Evolutionary conservation across 1,140 invertebrate genomes (phyloP).

Genomic region (Orussus abietinus): DNA sequence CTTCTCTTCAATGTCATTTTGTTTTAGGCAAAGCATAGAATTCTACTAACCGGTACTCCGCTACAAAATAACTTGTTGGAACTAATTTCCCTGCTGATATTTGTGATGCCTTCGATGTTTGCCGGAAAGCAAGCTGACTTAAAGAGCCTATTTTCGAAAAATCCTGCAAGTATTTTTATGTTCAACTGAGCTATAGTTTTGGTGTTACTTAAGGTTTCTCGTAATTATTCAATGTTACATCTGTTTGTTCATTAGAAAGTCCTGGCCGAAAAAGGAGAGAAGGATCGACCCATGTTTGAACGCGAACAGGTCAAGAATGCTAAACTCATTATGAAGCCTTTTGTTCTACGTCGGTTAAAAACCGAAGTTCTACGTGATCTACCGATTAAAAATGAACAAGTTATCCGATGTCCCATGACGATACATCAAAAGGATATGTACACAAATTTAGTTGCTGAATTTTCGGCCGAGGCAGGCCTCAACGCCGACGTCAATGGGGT

Average conservation of each 20-base stretch:
- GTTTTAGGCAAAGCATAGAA: constrained; percentile 71
- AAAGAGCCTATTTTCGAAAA: constrained; percentile 80
- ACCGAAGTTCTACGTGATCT: constrained; percentile 76
- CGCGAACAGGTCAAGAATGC: constrained; percentile 86
- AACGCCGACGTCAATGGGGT: constrained; percentile 62
- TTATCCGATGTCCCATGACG: constrained; percentile 64
- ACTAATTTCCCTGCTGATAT: constrained; percentile 90
- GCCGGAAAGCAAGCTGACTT: constrained; percentile 82
- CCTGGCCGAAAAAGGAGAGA: constrained; percentile 46
- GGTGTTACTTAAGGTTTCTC: background rate
- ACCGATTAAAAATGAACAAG: constrained; percentile 73
- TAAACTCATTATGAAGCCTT: constrained; percentile 94
- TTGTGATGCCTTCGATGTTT: constrained; percentile 95
- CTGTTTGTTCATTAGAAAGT: too few relatives aligned
- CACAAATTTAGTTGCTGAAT: constrained; percentile 68
- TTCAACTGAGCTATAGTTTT: background rate
- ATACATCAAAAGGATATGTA: constrained; percentile 72
- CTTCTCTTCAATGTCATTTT: constrained; percentile 22
- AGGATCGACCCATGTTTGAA: constrained; percentile 73
- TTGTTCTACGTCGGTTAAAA: constrained; percentile 88
- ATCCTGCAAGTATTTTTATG: constrained; percentile 59
- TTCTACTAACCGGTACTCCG: constrained; percentile 88
- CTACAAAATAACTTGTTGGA: constrained; percentile 95
- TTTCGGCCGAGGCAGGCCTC: constrained; percentile 62
- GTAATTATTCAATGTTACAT: too few relatives aligned